phyloP scores from a whole-genome alignment of 2,888 invertebrate species.

The Thereva unica region DNA sequence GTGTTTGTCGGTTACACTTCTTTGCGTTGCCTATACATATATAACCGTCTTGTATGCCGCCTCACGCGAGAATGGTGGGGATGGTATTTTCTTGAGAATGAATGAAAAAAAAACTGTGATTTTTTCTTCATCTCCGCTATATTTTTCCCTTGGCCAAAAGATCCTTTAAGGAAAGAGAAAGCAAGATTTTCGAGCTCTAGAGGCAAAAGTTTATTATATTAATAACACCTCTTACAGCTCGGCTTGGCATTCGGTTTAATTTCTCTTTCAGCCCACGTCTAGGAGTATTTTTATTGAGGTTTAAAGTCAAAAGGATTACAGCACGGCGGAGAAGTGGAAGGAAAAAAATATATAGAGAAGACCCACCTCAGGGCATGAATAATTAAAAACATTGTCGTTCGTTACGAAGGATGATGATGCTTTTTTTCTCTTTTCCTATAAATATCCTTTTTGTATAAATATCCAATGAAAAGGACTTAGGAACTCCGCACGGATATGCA shows the following conservation, averaged over 20 bases:
- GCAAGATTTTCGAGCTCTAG: neutral
- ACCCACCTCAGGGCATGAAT: constrained; percentile 23
- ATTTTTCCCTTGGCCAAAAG: neutral
- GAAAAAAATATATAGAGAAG: neutral
- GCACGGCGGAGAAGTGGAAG: neutral
- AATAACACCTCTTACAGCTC: constrained; percentile 17
- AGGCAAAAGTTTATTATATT: constrained; percentile 22
- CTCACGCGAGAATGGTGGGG: neutral
- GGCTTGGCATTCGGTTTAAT: constrained; percentile 10
- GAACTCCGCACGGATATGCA: too few relatives aligned
- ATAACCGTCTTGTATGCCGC: too few relatives aligned
- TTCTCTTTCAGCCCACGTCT: neutral
- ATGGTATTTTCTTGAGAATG: neutral
- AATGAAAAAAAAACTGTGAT: neutral
- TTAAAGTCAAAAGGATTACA: constrained; percentile 21
- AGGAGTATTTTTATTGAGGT: constrained; percentile 9
- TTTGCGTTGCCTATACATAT: too few relatives aligned
- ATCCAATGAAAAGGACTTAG: too few relatives aligned
- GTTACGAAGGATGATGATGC: constrained; percentile 18
- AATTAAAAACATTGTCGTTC: constrained; percentile 23
- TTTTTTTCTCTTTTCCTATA: constrained; percentile 6
- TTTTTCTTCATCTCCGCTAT: constrained; percentile 1
- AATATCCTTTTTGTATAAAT: neutral
- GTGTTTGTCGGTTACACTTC: too few relatives aligned
- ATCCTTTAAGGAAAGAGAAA: neutral